phyloP scores from a whole-genome alignment of 1,140 invertebrate genomes.

The Drosophila nannoptera region DNA sequence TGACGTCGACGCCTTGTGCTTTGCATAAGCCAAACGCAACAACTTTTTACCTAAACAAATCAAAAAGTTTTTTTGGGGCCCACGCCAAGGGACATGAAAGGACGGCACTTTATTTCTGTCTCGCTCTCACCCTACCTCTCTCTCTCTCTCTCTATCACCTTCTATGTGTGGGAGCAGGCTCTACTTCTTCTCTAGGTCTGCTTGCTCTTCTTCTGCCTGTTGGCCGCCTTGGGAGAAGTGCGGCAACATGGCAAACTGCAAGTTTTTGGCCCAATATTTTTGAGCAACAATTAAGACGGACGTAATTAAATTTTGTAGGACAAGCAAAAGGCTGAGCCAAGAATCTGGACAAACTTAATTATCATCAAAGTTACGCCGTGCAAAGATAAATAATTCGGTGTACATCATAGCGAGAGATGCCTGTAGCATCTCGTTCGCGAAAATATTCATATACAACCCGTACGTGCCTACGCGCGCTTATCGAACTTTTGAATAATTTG shows the following conservation, averaged over 20 bases:
- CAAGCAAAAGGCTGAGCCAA: neutral
- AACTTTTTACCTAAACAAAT: constrained; percentile 61
- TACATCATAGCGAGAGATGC: neutral
- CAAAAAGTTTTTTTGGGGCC: constrained; percentile 36
- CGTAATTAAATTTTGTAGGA: constrained; percentile 33
- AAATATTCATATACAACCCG: constrained; percentile 18
- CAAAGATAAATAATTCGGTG: neutral
- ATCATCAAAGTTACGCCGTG: neutral
- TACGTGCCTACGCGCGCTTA: constrained; percentile 32
- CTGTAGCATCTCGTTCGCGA: neutral
- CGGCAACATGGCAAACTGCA: constrained; percentile 38
- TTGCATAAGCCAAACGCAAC: constrained; percentile 59
- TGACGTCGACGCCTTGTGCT: constrained; percentile 19
- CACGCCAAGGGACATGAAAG: constrained; percentile 41
- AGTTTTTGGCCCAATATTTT: constrained; percentile 31
- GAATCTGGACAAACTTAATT: constrained; percentile 3
- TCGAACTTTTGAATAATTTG: constrained; percentile 41
- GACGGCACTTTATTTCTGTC: constrained; percentile 28
- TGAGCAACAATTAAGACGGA: constrained; percentile 34
- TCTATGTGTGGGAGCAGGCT: neutral
- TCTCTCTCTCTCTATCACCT: neutral
- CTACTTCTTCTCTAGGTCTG: constrained; percentile 25
- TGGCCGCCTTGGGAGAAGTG: constrained; percentile 36
- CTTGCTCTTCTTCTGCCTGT: constrained; percentile 18
- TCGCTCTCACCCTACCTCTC: neutral